phyloP scores from a whole-genome alignment of 1,140 invertebrate species.

The Chrysomallon squamiferum region DNA sequence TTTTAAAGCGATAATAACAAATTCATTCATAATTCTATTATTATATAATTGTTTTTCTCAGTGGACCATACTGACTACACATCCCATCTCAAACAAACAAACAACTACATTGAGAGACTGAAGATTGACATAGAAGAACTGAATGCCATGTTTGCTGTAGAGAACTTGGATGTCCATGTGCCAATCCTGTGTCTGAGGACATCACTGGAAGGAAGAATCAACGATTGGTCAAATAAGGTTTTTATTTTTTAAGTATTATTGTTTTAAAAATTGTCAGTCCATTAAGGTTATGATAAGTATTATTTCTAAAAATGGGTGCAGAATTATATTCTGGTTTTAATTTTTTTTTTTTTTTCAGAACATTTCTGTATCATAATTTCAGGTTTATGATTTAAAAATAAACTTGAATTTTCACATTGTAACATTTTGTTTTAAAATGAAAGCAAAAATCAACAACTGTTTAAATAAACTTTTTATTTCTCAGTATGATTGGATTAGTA shows the following conservation, averaged over 20 bases:
- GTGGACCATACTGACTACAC: slow-evolving; percentile 7
- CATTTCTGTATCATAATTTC: too few species aligned
- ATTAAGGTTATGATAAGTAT: too few species aligned
- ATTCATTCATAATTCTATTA: too few species aligned
- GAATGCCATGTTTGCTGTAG: slow-evolving; percentile 69
- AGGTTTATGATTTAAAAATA: too few species aligned
- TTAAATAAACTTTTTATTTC: too few species aligned
- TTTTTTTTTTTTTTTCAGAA: too few species aligned
- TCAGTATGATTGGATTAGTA: too few species aligned
- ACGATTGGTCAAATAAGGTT: slow-evolving; percentile 74
- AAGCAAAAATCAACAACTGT: too few species aligned
- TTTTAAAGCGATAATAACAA: too few species aligned
- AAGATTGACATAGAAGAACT: slow-evolving; percentile 67
- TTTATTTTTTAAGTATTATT: slow-evolving; percentile 3
- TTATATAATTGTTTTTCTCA: background rate
- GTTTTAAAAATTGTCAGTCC: too few species aligned
- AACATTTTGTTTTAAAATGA: too few species aligned
- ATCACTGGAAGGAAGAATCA: slow-evolving; percentile 68
- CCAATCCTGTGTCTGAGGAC: slow-evolving; percentile 67
- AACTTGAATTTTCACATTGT: too few species aligned
- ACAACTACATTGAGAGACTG: slow-evolving; percentile 65
- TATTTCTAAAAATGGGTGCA: background rate
- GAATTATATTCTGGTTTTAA: background rate
- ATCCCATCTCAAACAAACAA: slow-evolving; percentile 10
- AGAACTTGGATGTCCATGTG: slow-evolving; percentile 63